phyloP scores from a whole-genome alignment of 1,140 invertebrate genomes.

The Oncopeltus fasciatus region DNA sequence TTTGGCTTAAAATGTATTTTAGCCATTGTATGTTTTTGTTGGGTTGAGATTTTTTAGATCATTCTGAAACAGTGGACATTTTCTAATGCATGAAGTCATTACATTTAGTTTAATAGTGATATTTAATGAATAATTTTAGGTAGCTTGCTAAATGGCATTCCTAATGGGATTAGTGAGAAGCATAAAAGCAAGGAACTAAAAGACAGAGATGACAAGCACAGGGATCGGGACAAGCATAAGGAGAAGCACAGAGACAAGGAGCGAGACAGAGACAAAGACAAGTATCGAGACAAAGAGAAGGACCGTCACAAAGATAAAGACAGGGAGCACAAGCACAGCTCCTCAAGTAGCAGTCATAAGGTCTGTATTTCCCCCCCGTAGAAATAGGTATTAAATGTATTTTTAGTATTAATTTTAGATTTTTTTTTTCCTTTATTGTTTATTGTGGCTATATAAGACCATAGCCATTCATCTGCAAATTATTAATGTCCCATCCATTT shows the following conservation, averaged over 20 bases:
- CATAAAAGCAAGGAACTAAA: conserved; percentile 23
- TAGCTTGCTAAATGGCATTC: conserved; percentile 13
- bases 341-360: conserved; percentile 11
- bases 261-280: conserved; percentile 21
- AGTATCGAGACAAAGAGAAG: conserved; percentile 23
- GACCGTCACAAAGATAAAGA: conserved; percentile 36
- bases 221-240: conserved; percentile 14
- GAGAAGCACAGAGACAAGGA: conserved; percentile 25
- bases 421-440: too few species aligned
- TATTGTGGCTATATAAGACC: too few species aligned
- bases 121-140: background rate
- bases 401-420: too few species aligned
- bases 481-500: too few species aligned
- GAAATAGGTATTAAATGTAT: too few species aligned
- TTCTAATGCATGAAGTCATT: background rate
- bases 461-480: too few species aligned
- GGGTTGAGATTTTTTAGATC: background rate
- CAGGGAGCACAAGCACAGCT: conserved; percentile 20
- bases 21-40: background rate
- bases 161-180: conserved; percentile 12
- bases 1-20: background rate
- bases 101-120: background rate
- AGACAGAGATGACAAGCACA: conserved; percentile 22
- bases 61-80: background rate
- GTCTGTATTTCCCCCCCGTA: too few species aligned